Percentiles rank a stretch among this genome's conserved stretches.
phyloP scores from a whole-genome alignment of 2,113 vertebrate genomes.

The Scomber scombrus region DNA sequence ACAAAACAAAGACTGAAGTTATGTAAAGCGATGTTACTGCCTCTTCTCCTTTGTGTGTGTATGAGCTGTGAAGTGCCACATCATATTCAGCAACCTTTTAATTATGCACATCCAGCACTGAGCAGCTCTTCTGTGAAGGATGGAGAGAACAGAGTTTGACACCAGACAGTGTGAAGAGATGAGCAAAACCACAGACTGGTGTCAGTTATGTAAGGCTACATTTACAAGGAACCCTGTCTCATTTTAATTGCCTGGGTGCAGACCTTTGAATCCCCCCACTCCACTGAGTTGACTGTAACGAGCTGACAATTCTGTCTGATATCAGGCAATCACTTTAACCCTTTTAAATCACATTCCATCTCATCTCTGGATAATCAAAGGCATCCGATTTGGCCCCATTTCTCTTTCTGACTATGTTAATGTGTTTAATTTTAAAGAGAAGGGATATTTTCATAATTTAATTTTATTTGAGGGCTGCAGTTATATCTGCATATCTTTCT shows the following conservation, averaged over 20 bases:
- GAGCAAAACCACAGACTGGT: conserved; percentile 2
- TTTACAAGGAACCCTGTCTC: neutral
- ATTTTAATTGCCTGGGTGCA: neutral
- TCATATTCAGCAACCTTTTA: conserved; percentile 13
- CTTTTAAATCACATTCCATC: neutral
- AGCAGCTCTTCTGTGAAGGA: conserved; percentile 10
- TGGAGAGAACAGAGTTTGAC: conserved; percentile 9
- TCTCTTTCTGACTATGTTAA: no score
- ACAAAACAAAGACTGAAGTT: neutral
- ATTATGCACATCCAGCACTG: conserved; percentile 12
- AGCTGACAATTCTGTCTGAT: no score
- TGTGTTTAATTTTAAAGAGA: no score
- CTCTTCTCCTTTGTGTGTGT: neutral
- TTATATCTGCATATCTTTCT: no score
- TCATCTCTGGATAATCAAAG: no score
- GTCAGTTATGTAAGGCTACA: conserved; percentile 10
- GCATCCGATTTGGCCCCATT: no score
- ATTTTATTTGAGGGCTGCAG: no score
- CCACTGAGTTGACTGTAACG: no score
- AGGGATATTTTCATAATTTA: no score
- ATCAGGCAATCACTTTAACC: neutral
- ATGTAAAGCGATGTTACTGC: neutral
- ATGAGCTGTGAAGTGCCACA: conserved; percentile 5
- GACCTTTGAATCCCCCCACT: no score
- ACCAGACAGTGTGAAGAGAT: conserved; percentile 22